Base-by-base conservation (phyloP, 1,140 invertebrate genomes). In the Drosophila kepulauana region DNA sequence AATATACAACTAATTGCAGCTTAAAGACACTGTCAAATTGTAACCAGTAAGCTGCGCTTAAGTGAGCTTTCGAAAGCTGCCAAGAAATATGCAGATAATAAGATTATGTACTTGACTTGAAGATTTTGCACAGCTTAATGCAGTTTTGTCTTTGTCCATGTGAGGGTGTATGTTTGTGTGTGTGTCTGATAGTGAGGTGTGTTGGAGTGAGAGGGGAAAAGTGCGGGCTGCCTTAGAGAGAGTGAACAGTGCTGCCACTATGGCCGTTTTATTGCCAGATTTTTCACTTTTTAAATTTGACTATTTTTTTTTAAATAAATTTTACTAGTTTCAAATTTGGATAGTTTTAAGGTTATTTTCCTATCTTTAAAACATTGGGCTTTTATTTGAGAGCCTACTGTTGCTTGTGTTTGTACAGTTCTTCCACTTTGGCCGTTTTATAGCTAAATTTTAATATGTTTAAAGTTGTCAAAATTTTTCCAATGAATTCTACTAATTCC, bases 1-100 rank as follows among this genome's bases (percentile, higher is more conserved):
- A 59, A 59, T 59, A 59, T 56, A 65, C 63, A 65, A 65, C 38
- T 65, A 65, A 65, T 65, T 65, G 45, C 38, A 46, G 38, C 49
- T 65, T 65, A 38, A 65, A 65, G 51, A 25, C 48, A 43, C 35
- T 64, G 33, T 51, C 59, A 63, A 63, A 63, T 63, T 63, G 59
- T 63, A 45, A n/a, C 10, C 16, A 28, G 20, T 52, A 64, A 64
- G 62, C 62, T 56, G 20, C 16, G 63, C 63, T 65, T 56, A 45
- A 46, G 13, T 65, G 38, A 13, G 57, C 41, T 59, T 46, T 57
- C 10, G 16, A 43, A 57, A 43, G 13, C 48, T 65, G 35, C 15
- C 33, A 64, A 43, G 20, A 38, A 51, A 51, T 63, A 51, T 63
- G 33, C 15, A 49, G 30, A 38, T 63, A 49, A 63, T 63, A 63